A percentile compares a stretch with the other conserved stretches of the same genome.
Conservation (phyloP, 1,140 invertebrate genomes). For the Pseudomyrmex concolor region DNA sequence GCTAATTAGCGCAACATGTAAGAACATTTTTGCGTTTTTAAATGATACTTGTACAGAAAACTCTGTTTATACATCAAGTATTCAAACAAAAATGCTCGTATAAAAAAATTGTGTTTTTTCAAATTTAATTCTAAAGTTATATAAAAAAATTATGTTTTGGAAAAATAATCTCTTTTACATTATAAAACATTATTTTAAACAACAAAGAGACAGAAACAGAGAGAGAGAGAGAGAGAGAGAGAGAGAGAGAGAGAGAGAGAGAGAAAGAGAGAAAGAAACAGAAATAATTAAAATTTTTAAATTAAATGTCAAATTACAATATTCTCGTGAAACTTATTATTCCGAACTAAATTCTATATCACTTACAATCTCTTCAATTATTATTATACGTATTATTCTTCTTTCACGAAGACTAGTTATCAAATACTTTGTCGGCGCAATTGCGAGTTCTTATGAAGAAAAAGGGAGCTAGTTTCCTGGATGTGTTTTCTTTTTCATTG, state of each 20-base stretch:
- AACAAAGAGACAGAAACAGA: background rate
- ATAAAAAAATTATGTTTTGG: background rate
- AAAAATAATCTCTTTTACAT: no score
- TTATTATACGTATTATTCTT: constrained; percentile 19
- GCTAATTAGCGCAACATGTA: constrained; percentile 28
- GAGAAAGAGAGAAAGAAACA: no score
- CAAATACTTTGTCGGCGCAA: background rate
- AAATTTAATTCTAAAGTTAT: background rate
- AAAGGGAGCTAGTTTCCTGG: constrained; percentile 18
- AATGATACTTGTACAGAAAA: background rate
- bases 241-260: background rate
- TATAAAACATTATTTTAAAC: no score
- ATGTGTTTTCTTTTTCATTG: constrained; percentile 40
- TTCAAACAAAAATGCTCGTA: background rate
- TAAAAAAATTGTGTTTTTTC: background rate
- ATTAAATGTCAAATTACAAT: background rate
- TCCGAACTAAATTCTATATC: background rate
- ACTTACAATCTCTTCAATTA: background rate
- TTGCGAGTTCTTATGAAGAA: constrained; percentile 24
- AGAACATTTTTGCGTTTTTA: background rate
- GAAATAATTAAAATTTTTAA: background rate
- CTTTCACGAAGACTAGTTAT: background rate
- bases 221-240: background rate
- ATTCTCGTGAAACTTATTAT: background rate
- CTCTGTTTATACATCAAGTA: constrained; percentile 1